Conservation (phyloP, 2,888 invertebrate genomes). For the Cataglyphis albicans region DNA sequence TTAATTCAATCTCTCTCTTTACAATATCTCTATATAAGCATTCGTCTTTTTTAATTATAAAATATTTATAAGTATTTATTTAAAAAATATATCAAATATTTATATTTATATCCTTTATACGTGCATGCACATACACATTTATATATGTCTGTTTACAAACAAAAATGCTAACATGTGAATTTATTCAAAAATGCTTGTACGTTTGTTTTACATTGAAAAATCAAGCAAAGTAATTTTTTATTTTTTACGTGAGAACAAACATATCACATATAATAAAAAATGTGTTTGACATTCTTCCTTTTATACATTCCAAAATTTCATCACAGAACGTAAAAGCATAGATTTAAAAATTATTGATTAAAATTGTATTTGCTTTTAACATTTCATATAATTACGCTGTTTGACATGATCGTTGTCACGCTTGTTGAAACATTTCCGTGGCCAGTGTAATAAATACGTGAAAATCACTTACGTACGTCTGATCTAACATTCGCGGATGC, state of each 20-base stretch:
- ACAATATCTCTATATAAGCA: background rate
- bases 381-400: background rate
- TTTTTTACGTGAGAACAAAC: background rate
- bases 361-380: slow-evolving; percentile 13
- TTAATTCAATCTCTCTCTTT: background rate
- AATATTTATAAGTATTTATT: background rate
- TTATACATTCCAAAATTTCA: background rate
- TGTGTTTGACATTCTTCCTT: background rate
- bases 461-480: slow-evolving; percentile 48
- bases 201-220: slow-evolving; percentile 17
- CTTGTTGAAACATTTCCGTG: background rate
- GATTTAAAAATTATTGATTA: slow-evolving; percentile 1
- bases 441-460: slow-evolving; percentile 7
- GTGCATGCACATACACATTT: background rate
- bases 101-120: background rate
- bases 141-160: background rate
- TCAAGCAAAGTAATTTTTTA: background rate
- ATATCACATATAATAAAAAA: slow-evolving; percentile 6
- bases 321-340: background rate
- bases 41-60: background rate
- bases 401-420: background rate
- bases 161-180: background rate
- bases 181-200: background rate
- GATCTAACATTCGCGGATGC: slow-evolving; percentile 58
- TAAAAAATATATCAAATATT: background rate